Base-by-base conservation (phyloP, 1,140 invertebrate species). In the Cyphomyrmex costatus region DNA sequence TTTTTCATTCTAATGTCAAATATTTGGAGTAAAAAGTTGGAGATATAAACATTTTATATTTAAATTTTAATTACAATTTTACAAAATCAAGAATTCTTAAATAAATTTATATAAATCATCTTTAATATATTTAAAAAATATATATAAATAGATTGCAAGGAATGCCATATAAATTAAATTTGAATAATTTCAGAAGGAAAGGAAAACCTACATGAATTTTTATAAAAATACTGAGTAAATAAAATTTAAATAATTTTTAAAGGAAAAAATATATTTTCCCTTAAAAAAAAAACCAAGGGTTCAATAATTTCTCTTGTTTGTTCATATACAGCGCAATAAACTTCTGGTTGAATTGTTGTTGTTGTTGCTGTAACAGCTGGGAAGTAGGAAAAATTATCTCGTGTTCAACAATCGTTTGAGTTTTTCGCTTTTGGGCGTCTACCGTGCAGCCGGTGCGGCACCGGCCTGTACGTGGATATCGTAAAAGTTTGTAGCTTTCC, bases 401-500 rank as follows among this genome's bases (percentile, higher is more conserved):
- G 33, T 60, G 53, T 73, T 83, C 33, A 73, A 60, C 53, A 60
- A 24, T 30, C 24, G 33, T 6, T 60, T 53, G 58, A 73, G 79
- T 83, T 73, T 73, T 60, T 19, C 66, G 42, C 79, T 82, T 73
- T 83, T 24, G n/a, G 7, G 1, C 33, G 53, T 27, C 46, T 46
- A 65, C 4, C 16, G 24, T 16, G 16, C 14, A 7, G 8, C 16
- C 14, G 14, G 36, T 33, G 27, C 21, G 19, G 24, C 63, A 46
- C 19, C 21, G n/a, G 24, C 24, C 51, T 71, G 24, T 21, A 83
- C 14, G 24, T 46, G 30, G 53, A 46, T 73, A 73, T 83, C 79
- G 19, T 27, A 8, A 46, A 82, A 83, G 36, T 83, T 83, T 49
- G 53, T 51, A 73, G 51, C 66, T 79, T 79, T 63, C 46, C n/a